A percentile compares a stretch with the other conserved stretches of the same genome.
phyloP scores from a whole-genome alignment of 64 coral and sea anemone genomes.

The Pocillopora damicornis region DNA sequence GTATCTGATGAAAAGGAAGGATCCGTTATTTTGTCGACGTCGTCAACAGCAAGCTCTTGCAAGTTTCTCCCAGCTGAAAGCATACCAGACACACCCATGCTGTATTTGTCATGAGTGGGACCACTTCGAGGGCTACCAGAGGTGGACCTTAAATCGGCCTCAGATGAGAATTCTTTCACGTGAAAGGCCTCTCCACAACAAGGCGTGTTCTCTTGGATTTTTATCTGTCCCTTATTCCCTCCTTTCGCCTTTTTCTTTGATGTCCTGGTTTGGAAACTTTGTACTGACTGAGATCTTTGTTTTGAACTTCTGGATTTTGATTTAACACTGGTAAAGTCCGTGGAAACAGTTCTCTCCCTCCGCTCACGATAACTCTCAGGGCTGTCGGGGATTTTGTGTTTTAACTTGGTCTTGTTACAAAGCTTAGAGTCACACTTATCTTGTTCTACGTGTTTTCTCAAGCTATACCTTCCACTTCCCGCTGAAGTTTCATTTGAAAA shows the following conservation, averaged over 20 bases:
- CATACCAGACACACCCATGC: not conserved
- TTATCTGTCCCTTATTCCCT: not conserved
- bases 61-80: not conserved
- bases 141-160: not conserved
- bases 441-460: not conserved
- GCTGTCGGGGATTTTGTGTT: conserved; percentile 4
- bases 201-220: not conserved
- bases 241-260: not conserved
- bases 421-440: not conserved
- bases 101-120: not conserved
- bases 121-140: conserved; percentile 13
- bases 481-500: not conserved
- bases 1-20: not conserved
- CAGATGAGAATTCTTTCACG: not conserved
- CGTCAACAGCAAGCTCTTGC: not conserved
- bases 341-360: not conserved
- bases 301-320: not conserved
- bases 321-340: conserved; percentile 6
- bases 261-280: not conserved
- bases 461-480: not conserved
- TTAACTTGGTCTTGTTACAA: not conserved
- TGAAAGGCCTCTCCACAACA: not conserved
- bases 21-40: not conserved
- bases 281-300: not conserved
- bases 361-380: not conserved